phyloP scores from a whole-genome alignment of 2,113 vertebrate genomes.

The Pteruthius melanotis region DNA sequence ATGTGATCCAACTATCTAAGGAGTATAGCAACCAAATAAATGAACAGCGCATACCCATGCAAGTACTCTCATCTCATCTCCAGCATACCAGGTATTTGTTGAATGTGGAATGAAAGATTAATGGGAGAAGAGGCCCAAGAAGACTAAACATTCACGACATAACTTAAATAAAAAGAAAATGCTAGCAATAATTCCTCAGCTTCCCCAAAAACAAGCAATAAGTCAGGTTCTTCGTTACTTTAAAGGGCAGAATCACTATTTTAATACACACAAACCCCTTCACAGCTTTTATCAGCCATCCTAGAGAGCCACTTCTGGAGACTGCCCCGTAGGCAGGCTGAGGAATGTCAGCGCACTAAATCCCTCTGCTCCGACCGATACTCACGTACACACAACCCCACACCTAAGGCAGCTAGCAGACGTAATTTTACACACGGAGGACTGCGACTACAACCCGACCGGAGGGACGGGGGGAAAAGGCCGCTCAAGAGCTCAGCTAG shows the following conservation, averaged over 20 bases:
- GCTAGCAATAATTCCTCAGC: not conserved
- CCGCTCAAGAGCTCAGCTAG: not conserved
- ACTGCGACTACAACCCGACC: not conserved
- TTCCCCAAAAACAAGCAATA: not conserved
- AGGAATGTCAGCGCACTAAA: not conserved
- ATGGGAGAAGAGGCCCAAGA: not conserved
- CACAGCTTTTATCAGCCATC: not conserved
- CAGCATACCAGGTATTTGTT: not conserved
- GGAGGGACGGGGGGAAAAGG: not conserved
- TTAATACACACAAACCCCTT: not conserved
- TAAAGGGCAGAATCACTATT: not conserved
- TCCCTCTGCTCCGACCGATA: not conserved
- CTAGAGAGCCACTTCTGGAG: not conserved
- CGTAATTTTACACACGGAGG: not conserved
- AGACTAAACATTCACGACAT: not conserved
- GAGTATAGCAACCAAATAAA: not conserved
- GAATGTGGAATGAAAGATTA: not conserved
- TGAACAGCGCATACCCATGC: not conserved
- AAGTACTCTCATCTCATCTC: not conserved
- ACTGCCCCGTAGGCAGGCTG: not conserved
- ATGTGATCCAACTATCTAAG: not conserved
- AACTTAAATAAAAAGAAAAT: not conserved
- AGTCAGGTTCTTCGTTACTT: not conserved
- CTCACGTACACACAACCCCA: not conserved
- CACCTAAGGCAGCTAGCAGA: not conserved